Evolutionary conservation across 2,797 vertebrate genomes (phyloP), one percentile per base, ranked within the genome.

Genomic region (Anabacerthia variegaticeps): DNA sequence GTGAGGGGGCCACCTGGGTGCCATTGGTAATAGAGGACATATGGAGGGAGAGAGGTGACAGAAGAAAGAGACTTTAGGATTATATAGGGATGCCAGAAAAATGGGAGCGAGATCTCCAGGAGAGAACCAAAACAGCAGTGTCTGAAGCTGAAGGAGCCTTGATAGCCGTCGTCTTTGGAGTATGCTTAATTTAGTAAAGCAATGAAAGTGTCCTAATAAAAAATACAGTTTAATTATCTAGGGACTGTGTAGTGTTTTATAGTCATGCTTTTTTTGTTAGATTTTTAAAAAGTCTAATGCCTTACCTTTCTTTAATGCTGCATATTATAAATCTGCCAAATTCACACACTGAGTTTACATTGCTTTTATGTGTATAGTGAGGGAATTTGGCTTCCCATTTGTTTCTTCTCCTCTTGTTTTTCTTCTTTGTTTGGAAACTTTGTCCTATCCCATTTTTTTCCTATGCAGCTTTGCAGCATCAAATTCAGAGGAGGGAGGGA

Each of bases 11-110:
- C 18, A 11, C 11, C 32, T 28, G 30, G 4, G 14, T 23, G 3
- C 27, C 1, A 0, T n/a, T 27, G 7, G 1, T 82, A 14, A 1
- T 5, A 22, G 23, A 62, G 27, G 32, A n/a, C 24, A 21, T 7
- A 9, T 8, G 14, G 27, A 65, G 14, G 12, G 26, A 79, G 16
- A 75, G 24, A 5, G 27, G 28, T 43, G 34, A 7, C 46, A 66
- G 32, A 41, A 80, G 23, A 76, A 21, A 36, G 17, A 62, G 19
- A 10, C 28, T 55, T 71, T 1, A 51, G 30, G 7, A 43, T 61
- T 78, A 3, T 41, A 14, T 22, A 65, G 62, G 23, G 10, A 44
- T 36, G 67, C 54, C 10, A 32, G 78, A 78, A 85, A 26, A 78
- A 23, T 32, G 5, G 43, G 22, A 55, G 32, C 34, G 34, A 69